Conservation (phyloP, 2,888 invertebrate species). For the Strigamia maritima region DNA sequence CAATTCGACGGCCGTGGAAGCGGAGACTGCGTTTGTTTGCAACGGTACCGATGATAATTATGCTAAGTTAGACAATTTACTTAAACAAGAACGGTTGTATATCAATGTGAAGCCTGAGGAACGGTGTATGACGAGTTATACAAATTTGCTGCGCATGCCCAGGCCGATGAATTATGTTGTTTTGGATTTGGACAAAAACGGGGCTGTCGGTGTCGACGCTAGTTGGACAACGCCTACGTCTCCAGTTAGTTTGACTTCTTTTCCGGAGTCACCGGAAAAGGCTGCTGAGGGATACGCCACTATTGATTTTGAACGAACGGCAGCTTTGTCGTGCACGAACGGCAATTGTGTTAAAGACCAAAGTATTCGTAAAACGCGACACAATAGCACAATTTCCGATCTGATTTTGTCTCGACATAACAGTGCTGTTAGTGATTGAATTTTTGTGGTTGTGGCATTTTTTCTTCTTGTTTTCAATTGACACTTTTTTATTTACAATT, state of each 20-base stretch:
- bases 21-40: neutral
- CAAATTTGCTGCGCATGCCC: constrained; percentile 44
- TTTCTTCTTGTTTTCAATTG: neutral
- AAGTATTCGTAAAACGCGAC: constrained; percentile 40
- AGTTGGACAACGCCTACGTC: constrained; percentile 45
- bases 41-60: constrained; percentile 46
- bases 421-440: constrained; percentile 36
- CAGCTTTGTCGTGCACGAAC: constrained; percentile 77
- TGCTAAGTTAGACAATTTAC: constrained; percentile 47
- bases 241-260: constrained; percentile 46
- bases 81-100: constrained; percentile 49
- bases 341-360: constrained; percentile 64
- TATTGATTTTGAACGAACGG: constrained; percentile 91
- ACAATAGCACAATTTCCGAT: constrained; percentile 39
- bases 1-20: constrained; percentile 39
- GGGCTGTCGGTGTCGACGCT: constrained; percentile 39
- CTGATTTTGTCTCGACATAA: constrained; percentile 37
- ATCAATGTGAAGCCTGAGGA: constrained; percentile 55
- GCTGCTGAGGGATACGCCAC: constrained; percentile 68
- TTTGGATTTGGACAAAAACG: constrained; percentile 64
- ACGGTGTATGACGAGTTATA: constrained; percentile 19
- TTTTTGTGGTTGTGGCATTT: neutral
- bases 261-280: constrained; percentile 53
- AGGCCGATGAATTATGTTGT: constrained; percentile 72
- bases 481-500: too few species aligned